These are phyloP conservation scores for Platygyra sinensis DNA, from an alignment of 64 coral and sea anemone genomes.

Conservation along the genomic window DNA sequence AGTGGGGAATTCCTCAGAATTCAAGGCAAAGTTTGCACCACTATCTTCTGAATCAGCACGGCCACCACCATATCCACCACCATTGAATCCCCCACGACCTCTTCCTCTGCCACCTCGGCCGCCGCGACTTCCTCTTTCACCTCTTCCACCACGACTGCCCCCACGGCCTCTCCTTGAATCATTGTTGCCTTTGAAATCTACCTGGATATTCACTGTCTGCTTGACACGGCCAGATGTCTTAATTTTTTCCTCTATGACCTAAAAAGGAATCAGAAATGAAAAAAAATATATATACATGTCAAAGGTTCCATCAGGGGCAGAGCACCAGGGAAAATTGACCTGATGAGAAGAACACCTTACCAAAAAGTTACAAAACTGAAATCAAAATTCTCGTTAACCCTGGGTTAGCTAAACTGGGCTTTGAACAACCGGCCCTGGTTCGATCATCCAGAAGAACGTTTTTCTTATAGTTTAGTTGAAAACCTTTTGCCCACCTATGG, in stretches of 20 bases:
- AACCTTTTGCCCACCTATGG: too few relatives aligned
- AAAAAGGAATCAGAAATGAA: slow-evolving; percentile 17
- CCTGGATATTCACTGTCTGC: slow-evolving; percentile 77
- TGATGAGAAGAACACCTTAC: too few relatives aligned
- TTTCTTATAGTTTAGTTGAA: background rate
- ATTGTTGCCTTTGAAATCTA: slow-evolving; percentile 61
- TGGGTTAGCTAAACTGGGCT: too few relatives aligned
- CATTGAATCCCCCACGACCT: slow-evolving; percentile 15
- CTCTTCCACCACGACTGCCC: slow-evolving; percentile 52
- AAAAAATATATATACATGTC: background rate
- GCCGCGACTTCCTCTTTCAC: slow-evolving; percentile 54
- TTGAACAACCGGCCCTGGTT: background rate
- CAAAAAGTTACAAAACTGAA: too few relatives aligned
- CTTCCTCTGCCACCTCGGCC: slow-evolving; percentile 67
- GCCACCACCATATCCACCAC: slow-evolving; percentile 60
- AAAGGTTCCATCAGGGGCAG: too few relatives aligned
- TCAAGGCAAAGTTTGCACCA: slow-evolving; percentile 80
- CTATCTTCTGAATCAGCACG: slow-evolving; percentile 20
- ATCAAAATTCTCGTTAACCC: too few relatives aligned
- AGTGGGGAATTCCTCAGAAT: slow-evolving; percentile 86
- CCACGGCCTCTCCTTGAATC: slow-evolving; percentile 60
- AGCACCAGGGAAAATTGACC: too few relatives aligned
- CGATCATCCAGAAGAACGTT: background rate
- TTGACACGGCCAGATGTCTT: slow-evolving; percentile 96
- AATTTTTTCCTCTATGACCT: slow-evolving; percentile 84